phyloP scores from a whole-genome alignment of 2,797 vertebrate genomes.

The Chlorospingus flavigularis region DNA sequence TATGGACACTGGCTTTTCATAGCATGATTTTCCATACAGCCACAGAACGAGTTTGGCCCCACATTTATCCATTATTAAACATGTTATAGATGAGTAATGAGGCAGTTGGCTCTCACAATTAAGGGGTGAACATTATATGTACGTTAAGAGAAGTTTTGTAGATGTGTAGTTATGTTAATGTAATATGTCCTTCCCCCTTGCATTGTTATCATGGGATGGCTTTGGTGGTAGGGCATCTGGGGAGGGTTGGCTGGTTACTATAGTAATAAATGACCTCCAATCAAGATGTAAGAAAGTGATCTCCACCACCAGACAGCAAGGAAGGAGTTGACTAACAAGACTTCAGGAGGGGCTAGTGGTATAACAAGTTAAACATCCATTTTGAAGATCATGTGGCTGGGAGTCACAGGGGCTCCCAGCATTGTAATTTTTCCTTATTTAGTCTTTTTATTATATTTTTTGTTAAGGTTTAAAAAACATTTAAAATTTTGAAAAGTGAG shows the following conservation, averaged over 20 bases:
- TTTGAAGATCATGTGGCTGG: neutral
- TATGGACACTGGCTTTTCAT: neutral
- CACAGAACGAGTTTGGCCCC: accelerated
- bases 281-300: neutral
- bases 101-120: neutral
- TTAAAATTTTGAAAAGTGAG: neutral
- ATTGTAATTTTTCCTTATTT: neutral
- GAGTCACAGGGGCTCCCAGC: neutral
- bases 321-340: neutral
- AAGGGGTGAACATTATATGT: neutral
- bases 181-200: neutral
- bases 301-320: neutral
- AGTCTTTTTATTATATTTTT: neutral
- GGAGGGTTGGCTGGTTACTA: neutral
- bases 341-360: neutral
- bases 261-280: neutral
- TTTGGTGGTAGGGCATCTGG: neutral
- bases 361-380: neutral
- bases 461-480: neutral
- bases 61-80: neutral
- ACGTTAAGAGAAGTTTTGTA: neutral
- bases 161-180: neutral
- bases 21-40: accelerated
- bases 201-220: neutral
- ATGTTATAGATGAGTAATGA: neutral